Evolutionary conservation across 2,113 vertebrate genomes (phyloP).

Genomic region (Psammodynastes pulverulentus): DNA sequence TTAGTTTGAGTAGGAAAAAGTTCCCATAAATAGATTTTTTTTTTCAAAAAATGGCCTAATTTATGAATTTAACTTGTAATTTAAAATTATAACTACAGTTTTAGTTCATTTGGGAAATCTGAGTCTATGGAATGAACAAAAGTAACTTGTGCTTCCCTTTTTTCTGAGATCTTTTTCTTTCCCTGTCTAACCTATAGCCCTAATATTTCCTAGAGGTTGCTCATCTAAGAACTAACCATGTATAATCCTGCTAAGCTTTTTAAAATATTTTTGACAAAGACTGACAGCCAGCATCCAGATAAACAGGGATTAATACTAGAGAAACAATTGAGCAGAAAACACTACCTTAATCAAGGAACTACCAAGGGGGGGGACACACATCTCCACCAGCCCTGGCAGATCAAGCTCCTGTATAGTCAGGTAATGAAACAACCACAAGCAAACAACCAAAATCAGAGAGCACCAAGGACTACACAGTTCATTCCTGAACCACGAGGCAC

Average conservation of each 20-base stretch:
- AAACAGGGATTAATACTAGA: not conserved
- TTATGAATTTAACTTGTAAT: not conserved
- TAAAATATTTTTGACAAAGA: not conserved
- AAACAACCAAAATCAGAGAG: not conserved
- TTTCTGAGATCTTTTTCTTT: not conserved
- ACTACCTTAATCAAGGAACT: not conserved
- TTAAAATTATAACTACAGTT: not conserved
- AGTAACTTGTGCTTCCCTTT: not conserved
- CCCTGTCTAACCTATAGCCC: not conserved
- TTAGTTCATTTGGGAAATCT: not conserved
- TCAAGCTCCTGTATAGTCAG: not conserved
- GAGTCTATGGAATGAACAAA: not conserved
- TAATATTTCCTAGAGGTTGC: not conserved
- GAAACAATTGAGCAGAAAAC: not conserved
- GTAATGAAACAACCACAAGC: not conserved
- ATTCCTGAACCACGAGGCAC: no score
- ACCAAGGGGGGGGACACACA: not conserved
- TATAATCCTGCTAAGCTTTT: not conserved
- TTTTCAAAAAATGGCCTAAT: not conserved
- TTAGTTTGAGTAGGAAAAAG: not conserved
- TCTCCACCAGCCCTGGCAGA: not conserved
- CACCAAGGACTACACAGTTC: not conserved
- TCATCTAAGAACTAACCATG: not conserved
- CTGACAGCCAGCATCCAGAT: not conserved
- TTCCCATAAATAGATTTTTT: not conserved